phyloP scores from a whole-genome alignment of 53 echinoderm and acorn worm genomes.

The Paelopatides confundens region DNA sequence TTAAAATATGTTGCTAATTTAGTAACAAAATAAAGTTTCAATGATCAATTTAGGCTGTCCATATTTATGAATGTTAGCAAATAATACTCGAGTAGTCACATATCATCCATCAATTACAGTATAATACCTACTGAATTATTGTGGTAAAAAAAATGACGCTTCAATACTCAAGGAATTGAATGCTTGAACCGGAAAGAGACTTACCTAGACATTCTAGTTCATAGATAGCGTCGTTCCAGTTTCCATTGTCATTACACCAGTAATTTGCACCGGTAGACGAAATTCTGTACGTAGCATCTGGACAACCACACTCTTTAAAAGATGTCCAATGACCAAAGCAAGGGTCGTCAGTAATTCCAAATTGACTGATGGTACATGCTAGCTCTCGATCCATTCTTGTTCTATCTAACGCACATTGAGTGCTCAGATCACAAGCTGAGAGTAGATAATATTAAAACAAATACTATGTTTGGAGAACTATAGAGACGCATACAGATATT shows the following conservation, averaged over 20 bases:
- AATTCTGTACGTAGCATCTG: background rate
- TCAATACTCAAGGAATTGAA: background rate
- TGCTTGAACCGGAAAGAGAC: background rate
- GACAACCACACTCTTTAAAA: background rate
- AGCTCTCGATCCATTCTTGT: background rate
- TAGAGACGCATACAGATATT: too few species aligned
- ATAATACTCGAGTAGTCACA: too few species aligned
- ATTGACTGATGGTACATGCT: background rate
- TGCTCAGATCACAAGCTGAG: background rate
- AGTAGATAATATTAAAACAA: background rate
- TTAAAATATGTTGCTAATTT: too few species aligned
- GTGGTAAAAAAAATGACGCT: background rate
- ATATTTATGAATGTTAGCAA: too few species aligned
- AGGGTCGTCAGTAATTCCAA: background rate
- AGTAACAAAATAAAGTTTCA: too few species aligned
- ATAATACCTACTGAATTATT: too few species aligned
- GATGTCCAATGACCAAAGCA: background rate
- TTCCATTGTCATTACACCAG: background rate
- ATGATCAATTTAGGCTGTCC: too few species aligned
- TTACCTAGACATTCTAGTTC: background rate
- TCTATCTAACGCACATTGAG: background rate
- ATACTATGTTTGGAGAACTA: too few species aligned
- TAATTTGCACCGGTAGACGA: background rate
- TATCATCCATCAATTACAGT: too few species aligned
- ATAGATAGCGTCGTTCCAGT: background rate